Evolutionary conservation across 1,140 invertebrate species (phyloP).

Genomic region (Caerostris extrusa): DNA sequence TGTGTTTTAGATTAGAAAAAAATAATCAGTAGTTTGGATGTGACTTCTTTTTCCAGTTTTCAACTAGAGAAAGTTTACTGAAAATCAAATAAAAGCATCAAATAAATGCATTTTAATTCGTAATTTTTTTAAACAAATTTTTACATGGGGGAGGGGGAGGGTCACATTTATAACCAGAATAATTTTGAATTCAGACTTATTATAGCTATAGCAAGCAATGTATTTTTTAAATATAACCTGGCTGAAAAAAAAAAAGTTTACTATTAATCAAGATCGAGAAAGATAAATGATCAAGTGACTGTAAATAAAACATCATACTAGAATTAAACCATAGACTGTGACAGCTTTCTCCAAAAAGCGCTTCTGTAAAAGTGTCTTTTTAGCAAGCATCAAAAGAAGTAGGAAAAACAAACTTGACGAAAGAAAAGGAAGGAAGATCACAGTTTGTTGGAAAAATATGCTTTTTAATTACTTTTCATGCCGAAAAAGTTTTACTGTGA

Average conservation of each 20-base stretch:
- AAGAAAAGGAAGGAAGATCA: constrained; percentile 10
- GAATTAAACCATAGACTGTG: not conserved
- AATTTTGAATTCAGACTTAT: too few species aligned
- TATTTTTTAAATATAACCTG: too few species aligned
- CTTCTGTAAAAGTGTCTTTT: constrained; percentile 34
- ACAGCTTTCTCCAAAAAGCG: not conserved
- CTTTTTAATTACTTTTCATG: constrained; percentile 23
- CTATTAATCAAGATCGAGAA: not conserved
- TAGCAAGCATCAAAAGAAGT: not conserved
- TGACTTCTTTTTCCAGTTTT: too few species aligned
- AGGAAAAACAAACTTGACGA: not conserved
- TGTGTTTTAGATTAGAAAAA: too few species aligned
- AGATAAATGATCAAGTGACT: not conserved
- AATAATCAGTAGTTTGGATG: too few species aligned
- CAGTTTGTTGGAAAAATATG: not conserved
- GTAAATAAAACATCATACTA: not conserved
- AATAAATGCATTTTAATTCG: too few species aligned
- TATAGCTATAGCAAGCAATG: too few species aligned
- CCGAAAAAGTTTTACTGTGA: not conserved
- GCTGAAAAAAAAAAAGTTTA: not conserved
- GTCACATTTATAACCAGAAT: too few species aligned
- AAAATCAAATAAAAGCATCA: too few species aligned
- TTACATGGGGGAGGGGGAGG: too few species aligned
- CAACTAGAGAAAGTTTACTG: too few species aligned
- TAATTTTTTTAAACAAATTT: too few species aligned